Conservation (phyloP, 64 coral and sea anemone genomes). For the Acropora yongei region DNA sequence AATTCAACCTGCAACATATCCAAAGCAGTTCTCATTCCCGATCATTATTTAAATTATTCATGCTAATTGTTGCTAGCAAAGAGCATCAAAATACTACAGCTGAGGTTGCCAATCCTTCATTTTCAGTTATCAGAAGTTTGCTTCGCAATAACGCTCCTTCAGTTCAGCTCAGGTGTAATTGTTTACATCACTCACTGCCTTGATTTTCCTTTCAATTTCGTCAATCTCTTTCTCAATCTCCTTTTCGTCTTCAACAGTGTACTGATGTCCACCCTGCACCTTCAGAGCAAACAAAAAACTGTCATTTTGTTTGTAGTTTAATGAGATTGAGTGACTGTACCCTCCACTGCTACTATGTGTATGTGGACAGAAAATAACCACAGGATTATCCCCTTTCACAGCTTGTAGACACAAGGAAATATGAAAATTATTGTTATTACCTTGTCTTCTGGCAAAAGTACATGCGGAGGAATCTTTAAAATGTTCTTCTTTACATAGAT, state of each 20-base stretch:
- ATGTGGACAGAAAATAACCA: too few relatives aligned
- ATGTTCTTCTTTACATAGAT: conserved; percentile 86
- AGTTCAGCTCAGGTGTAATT: too few relatives aligned
- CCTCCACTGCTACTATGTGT: neutral
- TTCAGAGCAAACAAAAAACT: neutral
- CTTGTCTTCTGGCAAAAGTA: conserved; percentile 88
- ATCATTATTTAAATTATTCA: neutral
- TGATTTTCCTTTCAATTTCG: conserved; percentile 80
- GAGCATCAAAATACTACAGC: neutral
- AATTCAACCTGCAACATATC: too few relatives aligned
- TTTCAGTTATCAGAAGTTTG: too few relatives aligned
- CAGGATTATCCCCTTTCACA: too few relatives aligned
- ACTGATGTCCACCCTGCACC: conserved; percentile 65
- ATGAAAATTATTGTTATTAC: neutral
- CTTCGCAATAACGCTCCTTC: too few relatives aligned
- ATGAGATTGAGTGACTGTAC: too few relatives aligned
- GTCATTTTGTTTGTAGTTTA: too few relatives aligned
- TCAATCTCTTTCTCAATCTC: conserved; percentile 70
- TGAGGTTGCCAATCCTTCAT: neutral
- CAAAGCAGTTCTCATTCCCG: neutral
- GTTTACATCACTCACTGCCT: conserved; percentile 68
- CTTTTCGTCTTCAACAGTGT: conserved; percentile 71
- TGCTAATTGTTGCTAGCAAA: neutral
- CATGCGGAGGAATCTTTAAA: conserved; percentile 84
- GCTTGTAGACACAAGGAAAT: too few relatives aligned